phyloP scores from a whole-genome alignment of 2,888 invertebrate genomes.

The Xanthorhoe spadicearia region DNA sequence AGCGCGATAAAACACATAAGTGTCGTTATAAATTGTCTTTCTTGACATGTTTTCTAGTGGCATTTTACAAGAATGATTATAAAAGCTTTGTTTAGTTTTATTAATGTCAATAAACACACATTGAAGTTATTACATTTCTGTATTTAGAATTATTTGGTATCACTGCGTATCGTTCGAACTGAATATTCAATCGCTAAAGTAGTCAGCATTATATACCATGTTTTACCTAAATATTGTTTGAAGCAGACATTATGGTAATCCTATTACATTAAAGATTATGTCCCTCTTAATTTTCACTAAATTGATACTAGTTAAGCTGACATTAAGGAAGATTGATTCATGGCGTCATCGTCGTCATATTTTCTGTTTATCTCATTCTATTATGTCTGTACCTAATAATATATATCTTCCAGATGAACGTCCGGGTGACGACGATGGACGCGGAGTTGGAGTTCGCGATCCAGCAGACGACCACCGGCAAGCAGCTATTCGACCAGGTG shows the following conservation, averaged over 20 bases:
- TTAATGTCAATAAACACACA: not conserved
- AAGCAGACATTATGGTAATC: not conserved
- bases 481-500: conserved; percentile 99
- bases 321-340: conserved; percentile 11
- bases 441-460: conserved; percentile 99
- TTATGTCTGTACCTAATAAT: not conserved
- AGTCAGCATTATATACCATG: not conserved
- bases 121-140: not conserved
- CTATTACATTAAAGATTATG: conserved; percentile 12
- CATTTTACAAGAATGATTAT: not conserved
- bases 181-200: not conserved
- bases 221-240: not conserved
- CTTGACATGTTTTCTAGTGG: conserved; percentile 17
- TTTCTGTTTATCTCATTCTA: not conserved
- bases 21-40: conserved; percentile 27
- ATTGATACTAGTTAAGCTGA: conserved; percentile 8
- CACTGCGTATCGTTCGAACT: too few relatives aligned
- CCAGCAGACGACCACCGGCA: conserved; percentile 99
- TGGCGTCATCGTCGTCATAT: not conserved
- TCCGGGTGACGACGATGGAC: conserved; percentile 99
- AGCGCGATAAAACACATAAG: conserved; percentile 29
- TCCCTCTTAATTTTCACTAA: conserved; percentile 9
- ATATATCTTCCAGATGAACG: conserved; percentile 91
- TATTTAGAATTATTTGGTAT: not conserved
- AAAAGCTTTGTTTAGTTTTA: not conserved